Evolutionary conservation across 2,888 invertebrate species (phyloP).

Genomic region (Horisme vitalbata): DNA sequence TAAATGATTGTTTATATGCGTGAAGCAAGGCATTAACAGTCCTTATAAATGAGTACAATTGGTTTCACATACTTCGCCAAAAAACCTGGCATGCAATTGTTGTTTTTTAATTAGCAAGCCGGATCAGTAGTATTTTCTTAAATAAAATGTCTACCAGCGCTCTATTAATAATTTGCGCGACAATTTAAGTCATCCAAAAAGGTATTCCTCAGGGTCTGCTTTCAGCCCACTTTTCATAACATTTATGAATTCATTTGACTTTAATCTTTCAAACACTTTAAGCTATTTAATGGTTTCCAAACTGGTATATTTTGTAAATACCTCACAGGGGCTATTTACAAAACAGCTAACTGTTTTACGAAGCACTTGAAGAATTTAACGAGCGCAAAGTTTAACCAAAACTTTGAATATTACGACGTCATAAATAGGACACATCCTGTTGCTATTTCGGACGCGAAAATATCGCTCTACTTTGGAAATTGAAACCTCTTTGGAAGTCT

Average conservation of each 20-base stretch:
- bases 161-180: neutral
- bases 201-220: conserved; percentile 1
- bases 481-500: neutral
- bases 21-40: too few relatives aligned
- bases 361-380: conserved; percentile 50
- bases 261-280: conserved; percentile 16
- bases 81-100: too few relatives aligned
- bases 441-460: conserved; percentile 43
- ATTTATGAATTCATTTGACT: conserved; percentile 2
- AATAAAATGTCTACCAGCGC: neutral
- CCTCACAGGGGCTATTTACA: conserved; percentile 50
- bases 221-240: conserved; percentile 2
- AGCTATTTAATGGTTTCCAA: conserved; percentile 47
- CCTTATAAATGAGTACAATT: too few relatives aligned
- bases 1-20: too few relatives aligned
- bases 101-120: too few relatives aligned
- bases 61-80: too few relatives aligned
- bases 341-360: conserved; percentile 46
- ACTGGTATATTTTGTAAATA: conserved; percentile 69
- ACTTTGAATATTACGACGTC: conserved; percentile 38
- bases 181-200: neutral
- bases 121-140: neutral
- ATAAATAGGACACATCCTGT: conserved; percentile 49
- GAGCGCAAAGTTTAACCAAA: conserved; percentile 43
- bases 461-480: conserved; percentile 27